phyloP scores from a whole-genome alignment of 1,140 invertebrate species.

The Aphelenchoides fujianensis region DNA sequence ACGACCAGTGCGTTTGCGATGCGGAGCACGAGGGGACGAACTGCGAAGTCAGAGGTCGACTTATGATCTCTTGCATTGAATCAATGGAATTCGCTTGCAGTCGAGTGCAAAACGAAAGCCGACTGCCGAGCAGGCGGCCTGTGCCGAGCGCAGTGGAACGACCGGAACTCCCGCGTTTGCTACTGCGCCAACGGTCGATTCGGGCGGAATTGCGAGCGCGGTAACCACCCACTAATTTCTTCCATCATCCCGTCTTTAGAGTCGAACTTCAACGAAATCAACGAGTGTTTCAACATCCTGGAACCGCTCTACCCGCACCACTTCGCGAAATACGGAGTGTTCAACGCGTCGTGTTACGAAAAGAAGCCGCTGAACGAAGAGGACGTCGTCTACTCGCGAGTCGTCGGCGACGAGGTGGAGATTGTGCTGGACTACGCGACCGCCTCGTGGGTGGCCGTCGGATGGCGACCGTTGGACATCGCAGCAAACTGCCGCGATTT shows the following conservation, averaged over 20 bases:
- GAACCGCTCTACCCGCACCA: background rate
- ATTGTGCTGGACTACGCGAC: background rate
- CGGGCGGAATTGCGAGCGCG: background rate
- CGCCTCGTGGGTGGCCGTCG: background rate
- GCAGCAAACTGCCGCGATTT: background rate
- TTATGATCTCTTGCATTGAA: background rate
- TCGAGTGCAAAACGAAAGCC: background rate
- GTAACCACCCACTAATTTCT: no score
- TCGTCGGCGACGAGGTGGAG: background rate
- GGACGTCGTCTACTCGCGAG: background rate
- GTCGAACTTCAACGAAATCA: background rate
- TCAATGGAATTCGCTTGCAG: background rate
- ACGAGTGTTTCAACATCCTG: background rate
- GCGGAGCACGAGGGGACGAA: background rate
- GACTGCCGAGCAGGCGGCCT: background rate
- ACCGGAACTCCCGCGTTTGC: background rate
- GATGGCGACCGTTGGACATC: background rate
- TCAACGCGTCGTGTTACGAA: background rate
- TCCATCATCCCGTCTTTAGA: background rate
- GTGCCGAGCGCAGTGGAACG: background rate
- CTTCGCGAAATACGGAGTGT: background rate
- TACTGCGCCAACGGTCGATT: background rate
- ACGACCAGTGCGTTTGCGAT: background rate
- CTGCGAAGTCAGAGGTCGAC: slow-evolving; percentile 1
- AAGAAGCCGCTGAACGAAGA: background rate